A percentile compares a stretch with the other conserved stretches of the same genome.
phyloP scores from a whole-genome alignment of 2,113 vertebrate genomes.

The Aptenodytes patagonicus region DNA sequence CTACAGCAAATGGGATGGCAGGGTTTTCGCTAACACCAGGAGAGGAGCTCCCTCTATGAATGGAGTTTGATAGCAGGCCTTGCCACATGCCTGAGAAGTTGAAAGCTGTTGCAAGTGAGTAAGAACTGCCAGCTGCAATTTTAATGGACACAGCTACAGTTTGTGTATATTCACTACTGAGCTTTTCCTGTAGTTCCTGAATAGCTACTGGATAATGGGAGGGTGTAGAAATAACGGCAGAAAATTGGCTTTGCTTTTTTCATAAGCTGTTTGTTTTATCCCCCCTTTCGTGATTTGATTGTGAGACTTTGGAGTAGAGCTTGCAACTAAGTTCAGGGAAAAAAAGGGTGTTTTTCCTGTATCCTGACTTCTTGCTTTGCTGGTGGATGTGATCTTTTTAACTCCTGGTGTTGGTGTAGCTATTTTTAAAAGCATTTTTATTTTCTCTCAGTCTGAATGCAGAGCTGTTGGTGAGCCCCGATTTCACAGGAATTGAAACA shows the following conservation, averaged over 20 bases:
- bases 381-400: background rate
- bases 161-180: background rate
- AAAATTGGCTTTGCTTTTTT: background rate
- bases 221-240: background rate
- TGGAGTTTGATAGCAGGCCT: constrained; percentile 85
- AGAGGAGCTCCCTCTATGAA: constrained; percentile 75
- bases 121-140: background rate
- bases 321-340: background rate
- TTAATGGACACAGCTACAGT: background rate
- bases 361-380: background rate
- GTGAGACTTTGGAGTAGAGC: background rate
- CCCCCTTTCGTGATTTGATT: background rate
- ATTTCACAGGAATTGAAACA: background rate
- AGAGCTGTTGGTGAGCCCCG: background rate
- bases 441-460: background rate
- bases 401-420: background rate
- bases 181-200: background rate
- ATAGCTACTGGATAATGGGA: background rate
- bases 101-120: background rate
- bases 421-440: background rate
- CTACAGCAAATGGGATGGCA: constrained; percentile 74
- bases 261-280: background rate
- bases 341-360: background rate
- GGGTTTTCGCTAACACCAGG: constrained; percentile 82
- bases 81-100: constrained; percentile 76